A percentile compares a stretch with the other conserved stretches of the same genome.
phyloP scores from a whole-genome alignment of 2,113 vertebrate species.

The Arizona elegans region DNA sequence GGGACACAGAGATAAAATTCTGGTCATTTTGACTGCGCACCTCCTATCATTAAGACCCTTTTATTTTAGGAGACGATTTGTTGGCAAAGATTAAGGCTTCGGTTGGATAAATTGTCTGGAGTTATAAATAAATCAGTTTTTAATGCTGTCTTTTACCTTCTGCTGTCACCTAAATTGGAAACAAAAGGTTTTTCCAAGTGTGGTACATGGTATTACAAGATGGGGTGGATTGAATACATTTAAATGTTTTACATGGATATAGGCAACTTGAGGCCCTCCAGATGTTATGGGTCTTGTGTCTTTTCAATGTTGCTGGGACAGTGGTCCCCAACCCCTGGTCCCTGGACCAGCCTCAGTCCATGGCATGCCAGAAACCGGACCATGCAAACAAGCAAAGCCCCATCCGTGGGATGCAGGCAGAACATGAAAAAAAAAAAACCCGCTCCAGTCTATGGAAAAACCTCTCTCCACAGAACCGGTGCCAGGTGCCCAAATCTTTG shows the following conservation, averaged over 20 bases:
- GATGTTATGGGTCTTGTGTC: background rate
- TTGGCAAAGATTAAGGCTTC: slow-evolving; percentile 36
- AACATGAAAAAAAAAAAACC: no score
- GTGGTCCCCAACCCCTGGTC: no score
- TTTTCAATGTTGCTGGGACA: background rate
- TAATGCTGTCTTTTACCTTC: background rate
- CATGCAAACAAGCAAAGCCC: background rate
- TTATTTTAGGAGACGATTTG: slow-evolving; percentile 37
- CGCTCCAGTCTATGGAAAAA: background rate
- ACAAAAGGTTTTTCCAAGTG: slow-evolving; percentile 7
- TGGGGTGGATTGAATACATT: slow-evolving; percentile 16
- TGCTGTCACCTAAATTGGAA: slow-evolving; percentile 5
- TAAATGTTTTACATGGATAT: background rate
- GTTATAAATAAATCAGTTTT: slow-evolving; percentile 32
- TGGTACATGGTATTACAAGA: background rate
- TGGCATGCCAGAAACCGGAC: background rate
- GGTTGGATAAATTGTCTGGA: slow-evolving; percentile 36
- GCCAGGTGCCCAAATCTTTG: background rate
- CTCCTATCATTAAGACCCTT: slow-evolving; percentile 17
- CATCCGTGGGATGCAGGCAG: background rate
- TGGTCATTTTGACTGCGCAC: slow-evolving; percentile 13
- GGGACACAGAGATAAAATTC: slow-evolving; percentile 25
- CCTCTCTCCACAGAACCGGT: background rate
- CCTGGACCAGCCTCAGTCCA: background rate
- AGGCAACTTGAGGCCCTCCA: background rate